Conservation (phyloP, 1,140 invertebrate species). For the Spodoptera litura region DNA sequence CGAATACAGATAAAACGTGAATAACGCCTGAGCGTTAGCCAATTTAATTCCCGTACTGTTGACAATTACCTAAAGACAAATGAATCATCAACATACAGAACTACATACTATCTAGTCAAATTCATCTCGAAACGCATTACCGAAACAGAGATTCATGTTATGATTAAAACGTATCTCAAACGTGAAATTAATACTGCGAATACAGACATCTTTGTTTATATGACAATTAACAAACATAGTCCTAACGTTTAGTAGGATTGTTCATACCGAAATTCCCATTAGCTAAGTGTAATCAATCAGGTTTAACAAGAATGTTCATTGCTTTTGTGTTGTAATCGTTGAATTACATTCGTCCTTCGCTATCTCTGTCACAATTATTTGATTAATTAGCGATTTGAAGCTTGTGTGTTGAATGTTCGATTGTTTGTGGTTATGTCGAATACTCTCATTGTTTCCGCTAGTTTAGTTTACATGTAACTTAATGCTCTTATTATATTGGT, state of each 20-base stretch:
- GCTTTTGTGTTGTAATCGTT: slow-evolving; percentile 22
- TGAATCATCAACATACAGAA: slow-evolving; percentile 20
- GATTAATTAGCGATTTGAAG: slow-evolving; percentile 40
- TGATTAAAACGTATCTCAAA: slow-evolving; percentile 46
- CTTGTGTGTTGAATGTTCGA: slow-evolving; percentile 13
- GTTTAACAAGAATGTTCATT: slow-evolving; percentile 39
- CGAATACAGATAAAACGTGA: no score
- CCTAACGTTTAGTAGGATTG: slow-evolving; percentile 51
- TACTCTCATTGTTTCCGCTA: slow-evolving; percentile 19
- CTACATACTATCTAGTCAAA: slow-evolving; percentile 4
- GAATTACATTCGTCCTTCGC: slow-evolving; percentile 40
- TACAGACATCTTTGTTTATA: slow-evolving; percentile 53
- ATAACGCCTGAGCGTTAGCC: no score
- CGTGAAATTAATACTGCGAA: slow-evolving; percentile 50
- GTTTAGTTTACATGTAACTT: not conserved
- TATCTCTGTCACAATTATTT: slow-evolving; percentile 40
- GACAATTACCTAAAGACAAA: slow-evolving; percentile 23
- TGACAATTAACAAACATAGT: slow-evolving; percentile 54
- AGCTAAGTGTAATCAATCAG: slow-evolving; percentile 59
- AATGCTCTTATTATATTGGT: not conserved
- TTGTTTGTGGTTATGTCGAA: slow-evolving; percentile 8
- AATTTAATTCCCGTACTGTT: not conserved
- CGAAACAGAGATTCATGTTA: slow-evolving; percentile 42
- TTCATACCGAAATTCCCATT: slow-evolving; percentile 57
- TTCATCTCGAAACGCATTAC: slow-evolving; percentile 35